Conservation (phyloP, 2,888 invertebrate species). For the Cyclophora punctaria region DNA sequence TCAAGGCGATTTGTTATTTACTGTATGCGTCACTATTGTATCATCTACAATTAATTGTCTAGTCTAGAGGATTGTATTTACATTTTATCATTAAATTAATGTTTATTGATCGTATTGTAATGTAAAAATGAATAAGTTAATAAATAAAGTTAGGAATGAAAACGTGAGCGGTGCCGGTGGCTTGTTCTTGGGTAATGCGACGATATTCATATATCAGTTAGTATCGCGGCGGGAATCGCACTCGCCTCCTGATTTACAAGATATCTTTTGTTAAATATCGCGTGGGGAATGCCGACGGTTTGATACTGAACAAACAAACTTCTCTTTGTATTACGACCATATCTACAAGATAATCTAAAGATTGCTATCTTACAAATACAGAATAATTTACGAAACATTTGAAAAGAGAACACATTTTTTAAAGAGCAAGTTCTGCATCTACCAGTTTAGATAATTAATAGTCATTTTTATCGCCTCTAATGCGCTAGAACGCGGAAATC, state of each 20-base stretch:
- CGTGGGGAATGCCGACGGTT: conserved; percentile 25
- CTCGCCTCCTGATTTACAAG: conserved; percentile 60
- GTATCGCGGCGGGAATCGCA: conserved; percentile 53
- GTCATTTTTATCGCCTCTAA: conserved; percentile 6
- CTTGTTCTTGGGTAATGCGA: conserved; percentile 36
- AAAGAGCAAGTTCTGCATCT: too few species aligned
- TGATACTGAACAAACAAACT: conserved; percentile 1
- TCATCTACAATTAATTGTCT: too few species aligned
- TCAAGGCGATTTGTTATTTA: too few species aligned
- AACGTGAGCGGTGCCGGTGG: conserved; percentile 26
- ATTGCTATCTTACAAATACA: too few species aligned
- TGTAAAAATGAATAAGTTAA: conserved; percentile 13
- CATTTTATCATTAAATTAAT: background rate
- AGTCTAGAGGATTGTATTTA: background rate
- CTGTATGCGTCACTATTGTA: too few species aligned
- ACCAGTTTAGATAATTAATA: background rate
- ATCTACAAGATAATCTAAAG: too few species aligned
- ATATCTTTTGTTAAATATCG: conserved; percentile 39
- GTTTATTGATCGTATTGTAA: background rate
- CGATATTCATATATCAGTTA: conserved; percentile 61
- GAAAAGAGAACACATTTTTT: too few species aligned
- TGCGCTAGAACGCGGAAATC: conserved; percentile 26
- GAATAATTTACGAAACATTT: too few species aligned
- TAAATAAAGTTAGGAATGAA: conserved; percentile 22
- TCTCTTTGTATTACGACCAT: too few species aligned